Conservation (phyloP, 92 coral and sea anemone species). For the Paragorgia papillata region DNA sequence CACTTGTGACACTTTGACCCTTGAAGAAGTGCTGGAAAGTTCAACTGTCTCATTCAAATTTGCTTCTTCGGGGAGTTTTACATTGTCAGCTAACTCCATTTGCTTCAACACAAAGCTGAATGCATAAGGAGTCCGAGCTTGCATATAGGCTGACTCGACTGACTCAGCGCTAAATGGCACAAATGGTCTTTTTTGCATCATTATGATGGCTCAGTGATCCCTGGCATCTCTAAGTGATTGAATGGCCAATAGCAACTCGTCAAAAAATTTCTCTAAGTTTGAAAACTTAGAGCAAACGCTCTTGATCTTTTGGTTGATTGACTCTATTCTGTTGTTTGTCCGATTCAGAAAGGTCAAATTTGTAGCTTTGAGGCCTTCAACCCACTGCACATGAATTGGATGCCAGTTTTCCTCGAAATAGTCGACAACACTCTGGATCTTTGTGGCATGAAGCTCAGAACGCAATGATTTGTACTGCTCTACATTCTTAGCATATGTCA, state of each 20-base stretch:
- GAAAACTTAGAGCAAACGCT: constrained; percentile 56
- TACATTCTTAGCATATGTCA: too few relatives aligned
- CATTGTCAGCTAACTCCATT: constrained; percentile 38
- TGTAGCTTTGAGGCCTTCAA: constrained; percentile 39
- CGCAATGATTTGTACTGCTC: too few relatives aligned
- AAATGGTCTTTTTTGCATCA: too few relatives aligned
- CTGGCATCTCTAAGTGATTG: constrained; percentile 48
- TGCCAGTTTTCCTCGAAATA: constrained; percentile 56
- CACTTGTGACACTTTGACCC: neutral
- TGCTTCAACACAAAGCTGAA: constrained; percentile 45
- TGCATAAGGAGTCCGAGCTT: constrained; percentile 54
- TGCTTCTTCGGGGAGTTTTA: neutral
- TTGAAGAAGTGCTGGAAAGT: neutral
- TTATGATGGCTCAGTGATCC: too few relatives aligned
- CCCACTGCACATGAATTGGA: constrained; percentile 62
- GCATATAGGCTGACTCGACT: too few relatives aligned
- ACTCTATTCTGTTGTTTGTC: constrained; percentile 62
- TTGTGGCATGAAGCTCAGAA: too few relatives aligned
- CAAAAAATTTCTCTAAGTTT: constrained; percentile 52
- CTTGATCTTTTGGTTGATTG: constrained; percentile 58
- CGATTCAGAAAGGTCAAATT: constrained; percentile 48
- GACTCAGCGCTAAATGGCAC: too few relatives aligned
- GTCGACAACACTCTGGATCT: constrained; percentile 52
- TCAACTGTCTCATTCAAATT: neutral
- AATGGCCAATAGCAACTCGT: constrained; percentile 29